Evolutionary conservation across 2,113 vertebrate genomes (phyloP).

Genomic region (Himantopus leucocephalus): DNA sequence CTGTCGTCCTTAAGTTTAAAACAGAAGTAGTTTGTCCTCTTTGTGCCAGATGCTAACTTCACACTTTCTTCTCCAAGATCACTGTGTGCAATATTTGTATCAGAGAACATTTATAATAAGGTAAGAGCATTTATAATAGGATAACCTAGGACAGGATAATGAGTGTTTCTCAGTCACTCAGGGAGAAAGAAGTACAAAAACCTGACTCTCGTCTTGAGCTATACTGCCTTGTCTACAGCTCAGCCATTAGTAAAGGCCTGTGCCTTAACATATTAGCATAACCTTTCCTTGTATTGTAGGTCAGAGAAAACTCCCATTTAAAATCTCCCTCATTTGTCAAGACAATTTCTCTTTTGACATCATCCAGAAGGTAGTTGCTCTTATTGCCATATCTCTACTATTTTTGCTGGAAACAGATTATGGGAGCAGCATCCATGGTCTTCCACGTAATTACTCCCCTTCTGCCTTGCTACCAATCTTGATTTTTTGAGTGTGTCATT

Average conservation of each 20-base stretch:
- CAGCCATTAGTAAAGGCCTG: constrained; percentile 39
- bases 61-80: constrained; percentile 27
- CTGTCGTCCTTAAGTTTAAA: not conserved
- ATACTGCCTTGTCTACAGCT: not conserved
- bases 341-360: constrained; percentile 59
- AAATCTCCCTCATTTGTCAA: constrained; percentile 64
- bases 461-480: not conserved
- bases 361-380: not conserved
- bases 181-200: constrained; percentile 32
- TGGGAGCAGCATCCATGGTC: not conserved
- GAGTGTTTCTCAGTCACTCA: constrained; percentile 38
- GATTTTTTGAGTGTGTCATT: not conserved
- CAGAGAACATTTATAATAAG: constrained; percentile 49
- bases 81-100: not conserved
- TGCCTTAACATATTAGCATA: constrained; percentile 57
- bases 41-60: not conserved
- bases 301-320: constrained; percentile 56
- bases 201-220: not conserved
- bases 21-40: not conserved
- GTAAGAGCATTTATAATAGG: constrained; percentile 33
- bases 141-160: constrained; percentile 46
- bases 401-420: constrained; percentile 22
- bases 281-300: constrained; percentile 46
- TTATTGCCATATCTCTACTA: not conserved
- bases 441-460: not conserved